phyloP scores from a whole-genome alignment of 2,888 invertebrate species.

The Clanis bilineata region DNA sequence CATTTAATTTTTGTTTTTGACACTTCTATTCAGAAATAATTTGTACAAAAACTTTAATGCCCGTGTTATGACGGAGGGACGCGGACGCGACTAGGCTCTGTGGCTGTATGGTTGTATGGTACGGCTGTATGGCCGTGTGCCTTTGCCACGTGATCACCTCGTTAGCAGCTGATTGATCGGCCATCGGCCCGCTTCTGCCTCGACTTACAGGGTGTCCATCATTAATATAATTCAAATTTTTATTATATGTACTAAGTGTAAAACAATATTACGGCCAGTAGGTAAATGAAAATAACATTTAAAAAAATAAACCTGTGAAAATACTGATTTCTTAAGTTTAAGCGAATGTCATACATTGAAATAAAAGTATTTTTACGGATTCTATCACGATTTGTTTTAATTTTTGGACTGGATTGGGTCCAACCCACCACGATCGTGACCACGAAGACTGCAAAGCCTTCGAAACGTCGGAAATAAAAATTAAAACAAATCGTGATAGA shows the following conservation, averaged over 20 bases:
- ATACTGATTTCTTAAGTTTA: too few relatives aligned
- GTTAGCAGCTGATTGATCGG: conserved; percentile 79
- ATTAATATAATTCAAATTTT: neutral
- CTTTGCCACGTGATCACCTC: conserved; percentile 64
- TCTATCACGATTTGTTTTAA: too few relatives aligned
- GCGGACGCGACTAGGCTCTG: conserved; percentile 20
- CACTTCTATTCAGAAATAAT: conserved; percentile 6
- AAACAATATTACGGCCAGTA: too few relatives aligned
- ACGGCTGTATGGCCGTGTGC: conserved; percentile 24
- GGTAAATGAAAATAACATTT: too few relatives aligned
- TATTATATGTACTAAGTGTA: neutral
- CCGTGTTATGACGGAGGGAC: neutral
- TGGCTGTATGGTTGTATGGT: conserved; percentile 23
- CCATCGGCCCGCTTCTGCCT: conserved; percentile 56
- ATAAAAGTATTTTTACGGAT: too few relatives aligned
- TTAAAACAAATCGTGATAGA: too few relatives aligned
- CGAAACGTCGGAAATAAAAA: too few relatives aligned
- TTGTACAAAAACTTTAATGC: conserved; percentile 3
- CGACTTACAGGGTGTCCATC: conserved; percentile 53
- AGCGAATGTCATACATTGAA: too few relatives aligned
- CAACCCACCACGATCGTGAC: too few relatives aligned
- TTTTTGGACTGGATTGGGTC: too few relatives aligned
- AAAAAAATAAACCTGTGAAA: too few relatives aligned
- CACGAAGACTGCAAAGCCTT: too few relatives aligned
- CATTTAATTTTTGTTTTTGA: neutral